Conservation (phyloP, 2,888 invertebrate genomes). For the Ariolimax columbianus region DNA sequence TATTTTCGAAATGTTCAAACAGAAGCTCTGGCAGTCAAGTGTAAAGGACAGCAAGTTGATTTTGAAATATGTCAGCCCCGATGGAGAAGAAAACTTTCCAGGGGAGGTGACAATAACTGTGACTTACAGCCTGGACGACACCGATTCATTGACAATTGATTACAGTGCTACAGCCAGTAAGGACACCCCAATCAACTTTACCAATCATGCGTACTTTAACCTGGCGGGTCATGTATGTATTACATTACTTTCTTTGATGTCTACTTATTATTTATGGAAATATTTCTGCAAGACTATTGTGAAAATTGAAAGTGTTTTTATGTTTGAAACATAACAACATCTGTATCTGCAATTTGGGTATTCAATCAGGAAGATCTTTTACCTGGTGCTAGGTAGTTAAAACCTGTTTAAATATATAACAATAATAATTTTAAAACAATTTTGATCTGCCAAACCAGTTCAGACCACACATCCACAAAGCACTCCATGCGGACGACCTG, state of each 20-base stretch:
- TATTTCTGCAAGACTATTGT: not conserved
- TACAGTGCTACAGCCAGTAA: slow-evolving; percentile 88
- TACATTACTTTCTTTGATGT: not conserved
- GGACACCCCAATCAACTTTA: slow-evolving; percentile 90
- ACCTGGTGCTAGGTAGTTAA: too few species aligned
- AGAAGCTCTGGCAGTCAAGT: slow-evolving; percentile 85
- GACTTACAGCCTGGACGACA: slow-evolving; percentile 85
- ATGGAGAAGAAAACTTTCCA: slow-evolving; percentile 91
- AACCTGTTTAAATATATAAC: too few species aligned
- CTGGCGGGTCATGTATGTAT: slow-evolving; percentile 88
- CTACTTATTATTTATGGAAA: not conserved
- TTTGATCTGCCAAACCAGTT: too few species aligned
- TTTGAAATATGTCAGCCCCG: slow-evolving; percentile 87
- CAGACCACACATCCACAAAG: too few species aligned
- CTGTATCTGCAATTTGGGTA: too few species aligned
- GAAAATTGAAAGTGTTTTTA: too few species aligned
- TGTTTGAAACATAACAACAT: too few species aligned
- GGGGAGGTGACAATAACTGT: slow-evolving; percentile 87
- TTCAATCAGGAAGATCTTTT: too few species aligned
- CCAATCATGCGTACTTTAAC: slow-evolving; percentile 94
- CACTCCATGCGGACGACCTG: too few species aligned
- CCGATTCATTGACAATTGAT: slow-evolving; percentile 86
- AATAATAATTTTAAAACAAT: too few species aligned
- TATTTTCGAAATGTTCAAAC: not conserved
- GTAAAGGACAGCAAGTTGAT: slow-evolving; percentile 83